Evolutionary conservation across 92 coral and sea anemone genomes (phyloP), one percentile per base, ranked within the genome.

Genomic region (Ricordea florida): DNA sequence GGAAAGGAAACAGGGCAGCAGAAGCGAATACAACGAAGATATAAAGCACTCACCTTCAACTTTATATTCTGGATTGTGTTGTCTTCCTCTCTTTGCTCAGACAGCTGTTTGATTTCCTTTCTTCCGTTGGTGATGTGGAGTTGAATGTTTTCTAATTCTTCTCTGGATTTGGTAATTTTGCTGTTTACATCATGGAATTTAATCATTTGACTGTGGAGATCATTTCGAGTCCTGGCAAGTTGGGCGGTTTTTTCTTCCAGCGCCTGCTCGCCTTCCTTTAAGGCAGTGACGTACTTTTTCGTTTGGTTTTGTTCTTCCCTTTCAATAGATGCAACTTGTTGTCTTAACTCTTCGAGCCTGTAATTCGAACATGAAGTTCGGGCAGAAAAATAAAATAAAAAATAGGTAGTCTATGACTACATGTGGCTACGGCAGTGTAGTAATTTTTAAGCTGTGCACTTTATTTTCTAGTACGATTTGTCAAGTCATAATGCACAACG

Each of bases 241-340:
- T 86, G 86, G 1, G 83, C 47, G 3, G 96, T 82, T 37, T 82
- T 81, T 42, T 90, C 96, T 25, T 76, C 96, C 3, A 90, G 28
- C 1, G 90, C 90, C 46, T 86, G 78, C 53, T 90, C 96, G 60
- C 96, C 96, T 22, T 90, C 96, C 66, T 87, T 86, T 1, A 90
- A 69, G 11, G 87, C 96, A 22, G 58, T 74, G 16, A 90, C 42
- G 14, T 86, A 78, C 47, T 73, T 79, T 26, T 81, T 81, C 18
- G 57, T 28, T 41, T 90, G 80, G 25, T 45, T 67, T 70, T 68
- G 69, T 68, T 86, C 89, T 29, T 63, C 88, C 21, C 63, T 76
- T 62, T 90, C 96, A 5, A 92, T 82, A 10, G 62, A 47, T 27
- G 74, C 67, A 8, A 90, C 80, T 24, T 72, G 59, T 46, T 78